Conservation (phyloP, 2,113 vertebrate species). For the Bos taurus region ARS-UCD2.0 NC_037333.1:92691501-92692000, state of each 20-base stretch:
- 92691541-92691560: neutral
- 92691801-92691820: neutral
- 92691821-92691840: slow-evolving; percentile 13
- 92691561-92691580: neutral
- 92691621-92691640: neutral
- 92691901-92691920: neutral
- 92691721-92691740: neutral
- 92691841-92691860: neutral
- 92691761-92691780: neutral
- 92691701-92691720: neutral
- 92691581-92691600: neutral
- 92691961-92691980: neutral
- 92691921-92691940: slow-evolving; percentile 50
- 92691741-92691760: neutral
- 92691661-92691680: neutral
- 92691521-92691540: neutral
- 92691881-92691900: slow-evolving; percentile 32
- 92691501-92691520: neutral
- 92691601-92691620: neutral
- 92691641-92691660: neutral
- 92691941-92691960: slow-evolving; percentile 39
- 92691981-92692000: slow-evolving; percentile 32
- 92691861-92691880: slow-evolving; percentile 36
- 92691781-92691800: neutral
- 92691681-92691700: neutral